Conservation (phyloP, 2,113 vertebrate species). For the Poicephalus meyeri region DNA sequence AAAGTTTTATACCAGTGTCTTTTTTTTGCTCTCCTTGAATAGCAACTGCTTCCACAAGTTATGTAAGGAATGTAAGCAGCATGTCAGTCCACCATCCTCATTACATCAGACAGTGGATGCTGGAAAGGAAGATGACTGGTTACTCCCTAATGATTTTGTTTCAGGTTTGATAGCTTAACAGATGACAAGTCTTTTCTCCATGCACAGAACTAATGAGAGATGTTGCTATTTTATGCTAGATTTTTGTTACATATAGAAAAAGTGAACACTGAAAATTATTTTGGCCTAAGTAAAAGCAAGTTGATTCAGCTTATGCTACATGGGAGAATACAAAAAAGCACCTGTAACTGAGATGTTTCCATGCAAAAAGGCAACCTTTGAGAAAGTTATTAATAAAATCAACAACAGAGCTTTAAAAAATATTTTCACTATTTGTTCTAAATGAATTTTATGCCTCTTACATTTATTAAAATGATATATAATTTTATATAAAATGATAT, state of each 20-base stretch:
- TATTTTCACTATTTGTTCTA: background rate
- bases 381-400: background rate
- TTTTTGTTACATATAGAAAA: background rate
- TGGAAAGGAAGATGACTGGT: background rate
- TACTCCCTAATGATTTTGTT: background rate
- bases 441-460: background rate
- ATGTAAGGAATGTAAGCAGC: background rate
- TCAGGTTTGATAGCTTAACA: background rate
- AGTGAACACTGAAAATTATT: background rate
- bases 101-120: background rate
- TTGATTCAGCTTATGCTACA: background rate
- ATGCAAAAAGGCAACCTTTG: background rate
- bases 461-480: no score
- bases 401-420: background rate
- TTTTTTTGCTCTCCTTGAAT: background rate
- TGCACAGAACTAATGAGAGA: background rate
- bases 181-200: background rate
- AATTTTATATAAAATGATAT: background rate
- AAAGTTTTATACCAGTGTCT: background rate
- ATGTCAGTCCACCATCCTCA: background rate
- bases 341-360: background rate
- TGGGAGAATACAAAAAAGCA: background rate
- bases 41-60: background rate
- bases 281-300: background rate
- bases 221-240: background rate